A percentile compares a stretch with the other conserved stretches of the same genome.
These are phyloP conservation scores for Protonibea diacanthus DNA, from an alignment of 2,797 vertebrate species.

Conservation along the genomic window DNA sequence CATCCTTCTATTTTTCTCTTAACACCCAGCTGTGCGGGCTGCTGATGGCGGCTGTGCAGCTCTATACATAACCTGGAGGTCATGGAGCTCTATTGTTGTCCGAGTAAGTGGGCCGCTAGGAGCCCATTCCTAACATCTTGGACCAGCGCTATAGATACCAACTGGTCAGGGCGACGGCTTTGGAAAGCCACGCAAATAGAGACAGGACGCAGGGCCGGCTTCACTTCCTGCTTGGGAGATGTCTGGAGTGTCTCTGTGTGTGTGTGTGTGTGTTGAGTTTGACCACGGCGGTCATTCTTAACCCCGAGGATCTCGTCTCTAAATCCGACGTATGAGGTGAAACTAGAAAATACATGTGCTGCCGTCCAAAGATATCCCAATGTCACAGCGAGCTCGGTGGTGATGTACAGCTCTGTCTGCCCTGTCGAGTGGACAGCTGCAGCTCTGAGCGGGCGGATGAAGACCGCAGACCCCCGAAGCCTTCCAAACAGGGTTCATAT, in stretches of 20 bases:
- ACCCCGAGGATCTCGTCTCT: constrained; percentile 22
- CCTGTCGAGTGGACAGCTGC: constrained; percentile 45
- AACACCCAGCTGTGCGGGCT: constrained; percentile 34
- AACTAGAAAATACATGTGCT: constrained; percentile 54
- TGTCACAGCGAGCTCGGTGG: constrained; percentile 40
- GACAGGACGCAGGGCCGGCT: constrained; percentile 28
- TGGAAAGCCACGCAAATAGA: constrained; percentile 71
- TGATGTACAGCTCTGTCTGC: constrained; percentile 42
- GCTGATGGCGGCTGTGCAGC: constrained; percentile 21
- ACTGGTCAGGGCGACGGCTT: constrained; percentile 68
- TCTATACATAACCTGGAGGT: constrained; percentile 77
- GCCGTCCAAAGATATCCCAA: constrained; percentile 62
- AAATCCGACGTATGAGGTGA: constrained; percentile 47
- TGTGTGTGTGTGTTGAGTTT: constrained; percentile 12
- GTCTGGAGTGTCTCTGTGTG: neutral
- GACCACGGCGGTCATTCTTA: constrained; percentile 25
- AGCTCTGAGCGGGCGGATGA: constrained; percentile 26
- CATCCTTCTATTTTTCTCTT: constrained; percentile 61
- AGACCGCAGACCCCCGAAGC: constrained; percentile 13
- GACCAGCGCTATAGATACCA: constrained; percentile 81
- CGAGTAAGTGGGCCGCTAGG: constrained; percentile 52
- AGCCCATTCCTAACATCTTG: constrained; percentile 72
- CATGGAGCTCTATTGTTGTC: constrained; percentile 75
- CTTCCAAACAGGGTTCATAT: constrained; percentile 41
- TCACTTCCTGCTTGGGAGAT: constrained; percentile 50